phyloP scores from a whole-genome alignment of 2,113 vertebrate species.

The Sinosuthora webbiana region DNA sequence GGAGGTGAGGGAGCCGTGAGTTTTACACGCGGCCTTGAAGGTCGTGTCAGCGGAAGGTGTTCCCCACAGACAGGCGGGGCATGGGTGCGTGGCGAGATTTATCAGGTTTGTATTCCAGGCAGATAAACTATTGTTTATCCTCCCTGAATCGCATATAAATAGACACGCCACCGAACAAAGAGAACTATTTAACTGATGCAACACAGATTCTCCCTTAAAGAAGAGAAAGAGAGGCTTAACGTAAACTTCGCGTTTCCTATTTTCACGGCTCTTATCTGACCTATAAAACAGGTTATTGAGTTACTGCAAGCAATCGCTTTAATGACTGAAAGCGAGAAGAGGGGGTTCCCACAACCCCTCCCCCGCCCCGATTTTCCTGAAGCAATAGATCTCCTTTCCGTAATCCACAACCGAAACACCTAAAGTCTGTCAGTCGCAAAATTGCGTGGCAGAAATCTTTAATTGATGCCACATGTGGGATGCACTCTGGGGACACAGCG shows the following conservation, averaged over 20 bases:
- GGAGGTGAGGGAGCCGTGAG: background rate
- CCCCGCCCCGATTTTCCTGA: background rate
- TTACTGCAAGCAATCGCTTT: background rate
- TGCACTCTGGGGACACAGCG: background rate
- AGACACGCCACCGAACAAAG: conserved; percentile 36
- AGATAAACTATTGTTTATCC: conserved; percentile 1
- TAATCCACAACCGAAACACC: conserved; percentile 28
- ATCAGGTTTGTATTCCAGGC: background rate
- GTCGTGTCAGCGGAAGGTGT: conserved; percentile 11
- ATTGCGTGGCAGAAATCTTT: conserved; percentile 36
- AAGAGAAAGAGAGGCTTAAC: background rate
- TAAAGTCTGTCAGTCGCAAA: conserved; percentile 18
- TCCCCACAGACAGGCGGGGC: background rate
- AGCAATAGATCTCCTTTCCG: background rate
- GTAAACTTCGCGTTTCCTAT: conserved; percentile 13
- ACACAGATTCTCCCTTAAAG: conserved; percentile 1
- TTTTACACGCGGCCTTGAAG: background rate
- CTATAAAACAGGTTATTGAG: conserved; percentile 61
- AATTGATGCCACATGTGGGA: conserved; percentile 59
- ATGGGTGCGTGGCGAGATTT: conserved; percentile 2
- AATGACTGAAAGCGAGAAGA: background rate
- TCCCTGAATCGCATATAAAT: conserved; percentile 14
- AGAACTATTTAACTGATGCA: conserved; percentile 35
- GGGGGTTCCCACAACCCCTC: background rate
- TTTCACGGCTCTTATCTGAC: conserved; percentile 34